These are phyloP conservation scores for Diarsia brunnea DNA, from an alignment of 2,888 invertebrate genomes.

Conservation along the genomic window DNA sequence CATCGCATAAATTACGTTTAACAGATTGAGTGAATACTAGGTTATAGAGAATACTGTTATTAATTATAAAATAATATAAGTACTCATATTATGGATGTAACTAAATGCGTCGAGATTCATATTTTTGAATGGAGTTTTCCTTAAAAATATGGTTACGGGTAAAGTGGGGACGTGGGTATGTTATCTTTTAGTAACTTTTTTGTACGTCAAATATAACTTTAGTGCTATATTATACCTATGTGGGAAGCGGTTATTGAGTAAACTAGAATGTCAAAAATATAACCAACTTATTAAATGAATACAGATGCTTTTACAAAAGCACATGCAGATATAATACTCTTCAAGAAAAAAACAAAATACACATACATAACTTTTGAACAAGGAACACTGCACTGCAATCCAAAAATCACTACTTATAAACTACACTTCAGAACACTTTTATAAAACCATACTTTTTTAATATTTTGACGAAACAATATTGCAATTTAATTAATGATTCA, in stretches of 20 bases:
- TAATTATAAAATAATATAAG: constrained; percentile 4
- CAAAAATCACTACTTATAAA: constrained; percentile 41
- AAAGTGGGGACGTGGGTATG: not conserved
- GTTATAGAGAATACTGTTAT: not conserved
- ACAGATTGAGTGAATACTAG: constrained; percentile 12
- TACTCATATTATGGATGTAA: not conserved
- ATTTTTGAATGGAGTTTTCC: constrained; percentile 31
- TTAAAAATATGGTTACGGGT: constrained; percentile 13
- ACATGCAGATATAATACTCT: not conserved
- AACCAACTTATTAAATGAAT: not conserved
- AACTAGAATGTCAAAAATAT: not conserved
- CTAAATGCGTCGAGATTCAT: not conserved
- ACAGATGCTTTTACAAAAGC: not conserved
- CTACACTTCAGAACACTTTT: constrained; percentile 1
- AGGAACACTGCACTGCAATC: constrained; percentile 52
- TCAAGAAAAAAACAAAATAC: not conserved
- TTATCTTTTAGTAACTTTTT: constrained; percentile 4
- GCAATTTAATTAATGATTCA: constrained; percentile 23
- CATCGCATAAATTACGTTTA: not conserved
- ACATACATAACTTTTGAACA: constrained; percentile 46
- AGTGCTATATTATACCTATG: not conserved
- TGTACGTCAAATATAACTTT: not conserved
- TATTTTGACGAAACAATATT: constrained; percentile 28
- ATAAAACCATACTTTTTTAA: constrained; percentile 19
- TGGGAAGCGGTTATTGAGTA: not conserved